Evolutionary conservation across 2,888 invertebrate species (phyloP).

Genomic region (Plebejus anna): DNA sequence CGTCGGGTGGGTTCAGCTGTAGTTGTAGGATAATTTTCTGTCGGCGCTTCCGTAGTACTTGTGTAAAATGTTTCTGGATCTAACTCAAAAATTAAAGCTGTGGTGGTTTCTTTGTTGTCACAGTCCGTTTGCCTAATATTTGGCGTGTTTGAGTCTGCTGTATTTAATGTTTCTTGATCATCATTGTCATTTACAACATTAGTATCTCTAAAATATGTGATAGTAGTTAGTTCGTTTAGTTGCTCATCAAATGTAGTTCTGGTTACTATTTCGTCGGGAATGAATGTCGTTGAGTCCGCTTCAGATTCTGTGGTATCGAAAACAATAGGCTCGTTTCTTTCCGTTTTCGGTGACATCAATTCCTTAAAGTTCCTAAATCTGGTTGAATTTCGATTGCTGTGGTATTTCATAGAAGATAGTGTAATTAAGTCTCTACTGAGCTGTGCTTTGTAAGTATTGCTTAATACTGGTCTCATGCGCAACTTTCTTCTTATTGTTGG

Average conservation of each 20-base stretch:
- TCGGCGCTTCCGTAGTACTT: conserved; percentile 45
- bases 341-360: conserved; percentile 49
- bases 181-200: conserved; percentile 23
- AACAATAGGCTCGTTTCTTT: conserved; percentile 39
- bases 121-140: conserved; percentile 23
- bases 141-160: conserved; percentile 27
- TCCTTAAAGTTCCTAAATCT: conserved; percentile 60
- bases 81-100: conserved; percentile 19
- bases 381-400: conserved; percentile 53
- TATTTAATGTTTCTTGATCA: conserved; percentile 28
- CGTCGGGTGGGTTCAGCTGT: conserved; percentile 53
- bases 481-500: conserved; percentile 57
- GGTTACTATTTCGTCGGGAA: conserved; percentile 39
- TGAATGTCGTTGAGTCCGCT: conserved; percentile 41
- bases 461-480: conserved; percentile 56
- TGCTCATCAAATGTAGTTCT: conserved; percentile 34
- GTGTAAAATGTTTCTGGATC: conserved; percentile 34
- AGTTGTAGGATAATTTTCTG: conserved; percentile 43
- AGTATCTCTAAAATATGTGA: conserved; percentile 8
- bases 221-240: conserved; percentile 20
- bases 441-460: conserved; percentile 57
- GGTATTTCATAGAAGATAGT: conserved; percentile 56
- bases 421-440: conserved; percentile 61
- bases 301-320: conserved; percentile 38
- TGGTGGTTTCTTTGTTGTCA: conserved; percentile 29